Percentiles rank a stretch among this genome's conserved stretches.
phyloP scores from a whole-genome alignment of 2,113 vertebrate species.

The Romanogobio albipinnatus region DNA sequence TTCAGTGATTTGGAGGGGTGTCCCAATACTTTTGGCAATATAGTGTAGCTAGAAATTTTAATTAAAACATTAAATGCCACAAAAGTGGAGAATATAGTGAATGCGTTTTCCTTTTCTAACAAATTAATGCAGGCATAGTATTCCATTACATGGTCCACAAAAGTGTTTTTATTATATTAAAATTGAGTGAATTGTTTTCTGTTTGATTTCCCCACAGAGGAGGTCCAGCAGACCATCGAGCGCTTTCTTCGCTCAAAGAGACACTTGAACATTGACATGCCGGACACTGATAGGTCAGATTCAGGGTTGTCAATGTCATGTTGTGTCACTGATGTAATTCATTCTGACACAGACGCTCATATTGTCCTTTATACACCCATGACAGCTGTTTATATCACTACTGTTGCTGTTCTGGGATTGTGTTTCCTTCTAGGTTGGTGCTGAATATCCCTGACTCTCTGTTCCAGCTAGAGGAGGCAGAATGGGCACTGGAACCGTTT shows the following conservation, averaged over 20 bases:
- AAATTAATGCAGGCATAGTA: background rate
- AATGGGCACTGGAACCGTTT: conserved; percentile 82
- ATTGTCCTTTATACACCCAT: background rate
- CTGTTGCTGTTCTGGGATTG: background rate
- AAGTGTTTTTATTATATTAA: background rate
- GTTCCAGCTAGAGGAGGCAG: conserved; percentile 72
- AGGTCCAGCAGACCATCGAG: conserved; percentile 79
- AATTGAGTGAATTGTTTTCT: background rate
- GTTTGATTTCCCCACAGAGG: conserved; percentile 69
- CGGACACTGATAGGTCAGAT: conserved; percentile 74
- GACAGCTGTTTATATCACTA: conserved; percentile 1
- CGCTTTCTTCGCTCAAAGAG: conserved; percentile 71
- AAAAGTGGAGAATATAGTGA: background rate
- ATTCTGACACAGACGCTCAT: background rate
- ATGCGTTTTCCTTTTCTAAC: background rate
- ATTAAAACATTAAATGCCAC: background rate
- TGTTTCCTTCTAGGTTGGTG: conserved; percentile 62
- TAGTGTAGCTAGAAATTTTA: background rate
- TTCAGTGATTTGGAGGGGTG: too few species aligned
- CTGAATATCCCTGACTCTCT: conserved; percentile 74
- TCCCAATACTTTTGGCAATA: too few species aligned
- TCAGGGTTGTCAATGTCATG: conserved; percentile 19
- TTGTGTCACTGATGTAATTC: background rate
- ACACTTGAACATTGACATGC: conserved; percentile 75
- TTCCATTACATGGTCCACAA: background rate